Evolutionary conservation across 2,113 vertebrate genomes (phyloP).

Genomic region (Phalacrocorax aristotelis): DNA sequence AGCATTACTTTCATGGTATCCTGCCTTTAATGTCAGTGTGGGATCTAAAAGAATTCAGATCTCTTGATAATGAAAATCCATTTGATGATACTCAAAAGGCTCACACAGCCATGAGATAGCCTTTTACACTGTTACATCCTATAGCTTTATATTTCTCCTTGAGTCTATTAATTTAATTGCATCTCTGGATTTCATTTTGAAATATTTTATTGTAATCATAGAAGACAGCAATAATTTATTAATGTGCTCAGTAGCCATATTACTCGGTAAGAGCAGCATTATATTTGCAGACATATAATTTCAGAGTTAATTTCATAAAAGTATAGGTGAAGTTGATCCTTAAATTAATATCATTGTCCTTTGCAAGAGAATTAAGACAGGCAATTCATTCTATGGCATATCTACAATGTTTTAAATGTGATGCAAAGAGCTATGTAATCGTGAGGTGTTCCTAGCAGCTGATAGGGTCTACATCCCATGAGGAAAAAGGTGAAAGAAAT

Average conservation of each 20-base stretch:
- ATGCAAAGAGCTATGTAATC: not conserved
- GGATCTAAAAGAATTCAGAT: conserved; percentile 4
- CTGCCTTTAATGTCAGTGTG: conserved; percentile 4
- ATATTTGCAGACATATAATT: conserved; percentile 44
- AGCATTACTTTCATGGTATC: conserved; percentile 1
- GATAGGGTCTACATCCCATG: not conserved
- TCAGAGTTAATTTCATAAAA: conserved; percentile 33
- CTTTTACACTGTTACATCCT: conserved; percentile 10
- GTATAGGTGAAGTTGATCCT: conserved; percentile 13
- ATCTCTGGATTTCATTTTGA: conserved; percentile 21
- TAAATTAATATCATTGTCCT: conserved; percentile 39
- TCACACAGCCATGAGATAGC: conserved; percentile 3
- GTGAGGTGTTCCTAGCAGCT: not conserved
- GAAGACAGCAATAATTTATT: conserved; percentile 44
- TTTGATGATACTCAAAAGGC: not conserved
- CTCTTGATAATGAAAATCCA: conserved; percentile 27
- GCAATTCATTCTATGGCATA: conserved; percentile 1
- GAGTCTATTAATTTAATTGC: conserved; percentile 59
- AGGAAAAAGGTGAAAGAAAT: not conserved
- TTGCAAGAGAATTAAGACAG: conserved; percentile 3
- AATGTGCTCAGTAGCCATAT: not conserved
- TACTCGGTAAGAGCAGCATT: not conserved
- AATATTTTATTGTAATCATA: conserved; percentile 47
- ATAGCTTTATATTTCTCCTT: conserved; percentile 23
- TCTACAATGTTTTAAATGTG: conserved; percentile 5